These are phyloP conservation scores for Rhingia campestris DNA, from an alignment of 2,888 invertebrate species.

Conservation along the genomic window DNA sequence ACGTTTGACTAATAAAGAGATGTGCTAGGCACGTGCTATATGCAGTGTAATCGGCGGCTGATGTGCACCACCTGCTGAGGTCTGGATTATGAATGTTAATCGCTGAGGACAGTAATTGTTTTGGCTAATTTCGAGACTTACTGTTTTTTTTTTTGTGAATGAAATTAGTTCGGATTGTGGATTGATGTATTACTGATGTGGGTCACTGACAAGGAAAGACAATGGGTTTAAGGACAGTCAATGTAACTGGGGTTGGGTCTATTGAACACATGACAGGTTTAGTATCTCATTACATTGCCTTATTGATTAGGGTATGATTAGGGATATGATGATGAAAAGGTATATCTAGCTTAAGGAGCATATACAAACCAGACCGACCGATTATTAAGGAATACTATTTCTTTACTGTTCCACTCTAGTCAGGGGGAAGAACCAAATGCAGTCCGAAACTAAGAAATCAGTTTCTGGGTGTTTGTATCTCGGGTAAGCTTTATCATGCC, in stretches of 20 bases:
- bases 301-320: too few species aligned
- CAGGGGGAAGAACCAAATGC: too few species aligned
- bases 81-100: conserved; percentile 18
- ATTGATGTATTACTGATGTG: background rate
- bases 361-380: too few species aligned
- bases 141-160: background rate
- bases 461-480: too few species aligned
- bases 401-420: too few species aligned
- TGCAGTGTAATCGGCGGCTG: background rate
- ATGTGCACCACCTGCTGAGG: background rate
- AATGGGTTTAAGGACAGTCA: background rate
- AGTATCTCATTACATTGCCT: too few species aligned
- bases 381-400: too few species aligned
- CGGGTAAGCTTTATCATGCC: too few species aligned
- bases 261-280: too few species aligned
- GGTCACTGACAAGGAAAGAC: background rate
- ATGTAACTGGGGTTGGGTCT: background rate
- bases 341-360: too few species aligned
- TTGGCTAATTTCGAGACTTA: conserved; percentile 15
- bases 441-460: too few species aligned
- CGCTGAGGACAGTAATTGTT: conserved; percentile 30
- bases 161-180: background rate
- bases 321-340: too few species aligned
- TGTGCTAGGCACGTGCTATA: conserved; percentile 31
- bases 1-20: conserved; percentile 37